Evolutionary conservation across 2,888 invertebrate species (phyloP).

Genomic region (Megamerina dolium): DNA sequence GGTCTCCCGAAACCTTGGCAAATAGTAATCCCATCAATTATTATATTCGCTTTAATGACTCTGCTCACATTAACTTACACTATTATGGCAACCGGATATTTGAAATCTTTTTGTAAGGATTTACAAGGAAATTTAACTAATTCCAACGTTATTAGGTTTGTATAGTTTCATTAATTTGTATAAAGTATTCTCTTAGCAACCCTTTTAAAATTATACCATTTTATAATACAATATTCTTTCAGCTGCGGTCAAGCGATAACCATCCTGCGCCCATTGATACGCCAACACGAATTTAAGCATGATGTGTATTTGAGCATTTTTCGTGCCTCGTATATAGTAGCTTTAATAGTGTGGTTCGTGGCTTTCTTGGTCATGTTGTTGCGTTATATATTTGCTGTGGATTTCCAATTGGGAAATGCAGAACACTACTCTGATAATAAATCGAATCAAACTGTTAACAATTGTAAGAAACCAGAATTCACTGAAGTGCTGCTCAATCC

Average conservation of each 20-base stretch:
- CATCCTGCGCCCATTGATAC: slow-evolving; percentile 33
- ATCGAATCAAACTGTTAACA: neutral
- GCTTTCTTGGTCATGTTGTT: slow-evolving; percentile 38
- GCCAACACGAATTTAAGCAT: slow-evolving; percentile 32
- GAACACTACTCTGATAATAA: slow-evolving; percentile 17
- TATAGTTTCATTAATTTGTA: neutral
- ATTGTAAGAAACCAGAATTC: slow-evolving; percentile 20
- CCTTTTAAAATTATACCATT: neutral
- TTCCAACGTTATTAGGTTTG: slow-evolving; percentile 32
- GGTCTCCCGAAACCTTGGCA: slow-evolving; percentile 46
- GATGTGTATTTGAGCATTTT: slow-evolving; percentile 34
- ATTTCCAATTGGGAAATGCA: slow-evolving; percentile 41
- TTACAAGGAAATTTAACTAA: slow-evolving; percentile 31
- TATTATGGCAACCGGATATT: slow-evolving; percentile 32
- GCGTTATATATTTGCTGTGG: slow-evolving; percentile 37
- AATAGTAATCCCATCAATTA: slow-evolving; percentile 41
- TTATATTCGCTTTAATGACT: slow-evolving; percentile 38
- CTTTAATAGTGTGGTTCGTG: slow-evolving; percentile 34
- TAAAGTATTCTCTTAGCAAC: neutral
- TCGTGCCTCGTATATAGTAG: slow-evolving; percentile 30
- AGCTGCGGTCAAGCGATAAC: slow-evolving; percentile 42
- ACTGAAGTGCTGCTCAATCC: slow-evolving; percentile 25
- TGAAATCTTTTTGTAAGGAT: slow-evolving; percentile 32
- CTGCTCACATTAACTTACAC: slow-evolving; percentile 31
- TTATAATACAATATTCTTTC: neutral